Conservation (phyloP, 1,140 invertebrate genomes). For the Sitodiplosis mosellana region DNA sequence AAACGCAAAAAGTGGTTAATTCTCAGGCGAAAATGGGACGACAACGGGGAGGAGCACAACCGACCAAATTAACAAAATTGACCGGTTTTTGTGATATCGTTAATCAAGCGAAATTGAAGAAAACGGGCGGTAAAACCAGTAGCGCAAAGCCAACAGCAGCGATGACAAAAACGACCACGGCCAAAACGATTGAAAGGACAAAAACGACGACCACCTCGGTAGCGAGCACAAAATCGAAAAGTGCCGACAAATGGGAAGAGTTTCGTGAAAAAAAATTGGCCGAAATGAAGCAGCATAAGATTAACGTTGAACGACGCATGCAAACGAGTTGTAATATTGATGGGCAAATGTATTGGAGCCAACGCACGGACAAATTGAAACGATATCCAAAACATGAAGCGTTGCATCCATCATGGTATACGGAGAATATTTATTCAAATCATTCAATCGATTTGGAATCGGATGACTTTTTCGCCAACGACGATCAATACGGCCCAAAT, state of each 20-base stretch:
- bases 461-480: slow-evolving; percentile 17
- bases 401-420: slow-evolving; percentile 22
- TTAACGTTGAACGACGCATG: slow-evolving; percentile 1
- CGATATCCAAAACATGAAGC: slow-evolving; percentile 27
- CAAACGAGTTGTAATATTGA: neutral
- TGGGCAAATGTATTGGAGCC: neutral
- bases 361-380: slow-evolving; percentile 26
- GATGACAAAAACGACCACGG: neutral
- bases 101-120: slow-evolving; percentile 10
- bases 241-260: slow-evolving; percentile 25
- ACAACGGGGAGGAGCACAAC: neutral
- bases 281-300: slow-evolving; percentile 14
- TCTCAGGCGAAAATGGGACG: neutral
- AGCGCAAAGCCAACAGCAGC: neutral
- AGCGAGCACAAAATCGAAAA: slow-evolving; percentile 17
- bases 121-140: too few species aligned
- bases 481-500: slow-evolving; percentile 5
- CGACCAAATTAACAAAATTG: slow-evolving; percentile 13
- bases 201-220: slow-evolving; percentile 1
- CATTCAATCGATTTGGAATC: slow-evolving; percentile 22
- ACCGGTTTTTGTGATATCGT: slow-evolving; percentile 18
- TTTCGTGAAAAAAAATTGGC: slow-evolving; percentile 23
- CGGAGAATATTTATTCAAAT: slow-evolving; percentile 30
- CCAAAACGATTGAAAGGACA: neutral
- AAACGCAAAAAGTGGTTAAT: too few species aligned